Percentiles rank a stretch among this genome's conserved stretches.
Conservation (phyloP, 2,797 vertebrate species). For the Lagorchestes hirsutus region DNA sequence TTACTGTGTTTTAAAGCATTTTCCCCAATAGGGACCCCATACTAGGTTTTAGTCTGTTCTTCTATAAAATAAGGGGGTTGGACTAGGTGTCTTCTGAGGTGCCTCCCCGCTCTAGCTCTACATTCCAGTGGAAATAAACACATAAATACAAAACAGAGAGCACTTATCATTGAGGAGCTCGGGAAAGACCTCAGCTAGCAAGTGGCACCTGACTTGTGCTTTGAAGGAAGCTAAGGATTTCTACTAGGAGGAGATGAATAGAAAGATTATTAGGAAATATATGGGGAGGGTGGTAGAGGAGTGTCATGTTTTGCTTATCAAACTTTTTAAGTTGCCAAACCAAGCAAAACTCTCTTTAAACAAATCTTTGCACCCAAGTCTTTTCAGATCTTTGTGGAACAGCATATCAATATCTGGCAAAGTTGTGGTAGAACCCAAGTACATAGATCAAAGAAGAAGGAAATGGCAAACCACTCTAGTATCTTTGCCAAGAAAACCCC, state of each 20-base stretch:
- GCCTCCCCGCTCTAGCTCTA: background rate
- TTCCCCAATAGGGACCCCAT: no score
- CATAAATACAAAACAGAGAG: background rate
- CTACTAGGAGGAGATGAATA: background rate
- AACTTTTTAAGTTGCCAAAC: background rate
- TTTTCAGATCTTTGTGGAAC: background rate
- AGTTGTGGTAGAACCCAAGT: background rate
- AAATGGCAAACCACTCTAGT: background rate
- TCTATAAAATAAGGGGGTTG: background rate
- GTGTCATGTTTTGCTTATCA: rapidly evolving
- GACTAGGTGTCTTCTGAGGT: background rate
- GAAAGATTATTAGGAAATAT: background rate
- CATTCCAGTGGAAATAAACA: background rate
- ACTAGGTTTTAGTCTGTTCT: background rate
- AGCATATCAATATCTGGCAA: background rate
- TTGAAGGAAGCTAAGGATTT: background rate
- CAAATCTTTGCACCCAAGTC: background rate
- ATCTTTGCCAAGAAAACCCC: background rate
- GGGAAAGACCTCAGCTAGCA: background rate
- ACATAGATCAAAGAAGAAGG: background rate
- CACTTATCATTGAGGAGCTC: background rate
- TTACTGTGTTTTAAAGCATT: no score
- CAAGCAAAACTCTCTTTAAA: background rate
- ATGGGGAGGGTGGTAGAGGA: background rate
- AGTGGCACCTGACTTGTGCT: background rate